Percentiles rank a stretch among this genome's conserved stretches.
Evolutionary conservation across 2,797 vertebrate species (phyloP).

Genomic region (Channallabes apus): DNA sequence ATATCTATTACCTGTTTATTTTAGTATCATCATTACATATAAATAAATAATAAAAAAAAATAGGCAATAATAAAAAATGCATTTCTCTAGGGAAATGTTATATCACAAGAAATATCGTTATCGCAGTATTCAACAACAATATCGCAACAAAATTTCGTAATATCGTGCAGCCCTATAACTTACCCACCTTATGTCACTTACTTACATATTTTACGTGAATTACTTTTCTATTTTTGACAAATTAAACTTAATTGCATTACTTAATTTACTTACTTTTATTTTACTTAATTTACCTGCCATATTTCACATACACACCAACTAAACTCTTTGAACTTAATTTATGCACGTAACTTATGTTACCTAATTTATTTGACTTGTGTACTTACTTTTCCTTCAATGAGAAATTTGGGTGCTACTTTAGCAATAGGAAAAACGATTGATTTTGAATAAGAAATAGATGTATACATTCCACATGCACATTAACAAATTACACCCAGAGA

Average conservation of each 20-base stretch:
- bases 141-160: too few species aligned
- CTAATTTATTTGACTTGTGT: neutral
- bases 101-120: too few species aligned
- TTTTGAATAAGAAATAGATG: neutral
- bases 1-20: too few species aligned
- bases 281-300: neutral
- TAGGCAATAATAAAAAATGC: too few species aligned
- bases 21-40: too few species aligned
- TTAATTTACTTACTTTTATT: neutral
- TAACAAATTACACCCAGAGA: neutral
- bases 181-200: neutral
- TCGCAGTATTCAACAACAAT: too few species aligned
- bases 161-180: too few species aligned
- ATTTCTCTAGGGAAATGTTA: too few species aligned
- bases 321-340: neutral
- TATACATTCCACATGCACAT: neutral
- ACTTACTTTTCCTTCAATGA: neutral
- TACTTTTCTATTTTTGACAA: neutral
- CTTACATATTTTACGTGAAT: neutral
- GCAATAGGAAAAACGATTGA: neutral
- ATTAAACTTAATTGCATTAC: neutral
- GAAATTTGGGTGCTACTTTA: neutral
- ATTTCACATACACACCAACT: neutral
- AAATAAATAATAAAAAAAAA: too few species aligned
- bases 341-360: neutral